Percentiles rank a stretch among this genome's conserved stretches.
Evolutionary conservation across 2,797 vertebrate species (phyloP).

Genomic region (Fundulus diaphanus): DNA sequence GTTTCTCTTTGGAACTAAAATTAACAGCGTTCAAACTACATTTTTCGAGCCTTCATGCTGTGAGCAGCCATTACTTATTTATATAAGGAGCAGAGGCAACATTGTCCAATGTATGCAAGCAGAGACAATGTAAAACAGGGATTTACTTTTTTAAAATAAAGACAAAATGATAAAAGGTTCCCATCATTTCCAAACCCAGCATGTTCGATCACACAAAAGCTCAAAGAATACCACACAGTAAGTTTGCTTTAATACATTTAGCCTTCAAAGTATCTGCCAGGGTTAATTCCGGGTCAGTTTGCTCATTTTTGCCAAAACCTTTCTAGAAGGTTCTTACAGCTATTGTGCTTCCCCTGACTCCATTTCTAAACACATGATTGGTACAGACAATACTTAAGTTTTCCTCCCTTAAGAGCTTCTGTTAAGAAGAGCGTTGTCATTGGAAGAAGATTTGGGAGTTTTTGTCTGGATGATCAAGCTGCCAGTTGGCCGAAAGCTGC

Average conservation of each 20-base stretch:
- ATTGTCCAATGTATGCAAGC: neutral
- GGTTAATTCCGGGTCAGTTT: neutral
- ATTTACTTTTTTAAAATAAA: neutral
- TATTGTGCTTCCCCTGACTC: no score
- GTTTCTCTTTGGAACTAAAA: neutral
- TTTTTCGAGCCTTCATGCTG: neutral
- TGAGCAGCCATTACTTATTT: neutral
- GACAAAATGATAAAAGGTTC: neutral
- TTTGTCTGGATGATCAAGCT: no score
- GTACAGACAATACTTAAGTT: no score
- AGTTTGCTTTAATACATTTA: neutral
- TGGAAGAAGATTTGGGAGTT: no score
- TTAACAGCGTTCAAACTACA: neutral
- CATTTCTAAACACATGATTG: no score
- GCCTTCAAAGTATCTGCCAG: neutral
- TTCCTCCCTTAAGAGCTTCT: no score
- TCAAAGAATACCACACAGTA: neutral
- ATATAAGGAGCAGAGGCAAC: neutral
- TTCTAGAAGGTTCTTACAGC: no score
- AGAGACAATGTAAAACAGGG: neutral
- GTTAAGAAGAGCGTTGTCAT: no score
- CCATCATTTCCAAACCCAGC: neutral
- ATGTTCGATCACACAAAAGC: neutral
- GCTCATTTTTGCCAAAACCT: no score
- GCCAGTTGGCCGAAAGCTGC: no score